Percentiles rank a stretch among this genome's conserved stretches.
Evolutionary conservation across 2,888 invertebrate species (phyloP).

Genomic region (Mesorhabditis sp.): DNA sequence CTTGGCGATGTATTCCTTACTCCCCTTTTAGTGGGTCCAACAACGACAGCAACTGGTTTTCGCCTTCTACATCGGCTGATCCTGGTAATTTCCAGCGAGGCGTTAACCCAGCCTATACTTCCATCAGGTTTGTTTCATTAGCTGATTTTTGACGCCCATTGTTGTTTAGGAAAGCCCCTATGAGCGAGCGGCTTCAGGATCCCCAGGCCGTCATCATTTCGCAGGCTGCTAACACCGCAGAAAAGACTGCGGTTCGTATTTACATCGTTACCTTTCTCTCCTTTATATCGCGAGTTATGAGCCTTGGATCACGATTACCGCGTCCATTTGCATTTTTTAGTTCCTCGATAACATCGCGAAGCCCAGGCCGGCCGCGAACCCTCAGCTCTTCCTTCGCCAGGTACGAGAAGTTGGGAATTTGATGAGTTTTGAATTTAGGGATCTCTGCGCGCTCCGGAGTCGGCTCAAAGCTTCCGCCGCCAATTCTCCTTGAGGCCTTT

Average conservation of each 20-base stretch:
- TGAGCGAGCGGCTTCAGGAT: constrained; percentile 25
- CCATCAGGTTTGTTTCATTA: constrained; percentile 30
- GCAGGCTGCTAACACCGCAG: constrained; percentile 9
- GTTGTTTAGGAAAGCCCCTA: neutral
- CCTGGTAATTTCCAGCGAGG: constrained; percentile 16
- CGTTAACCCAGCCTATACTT: constrained; percentile 43
- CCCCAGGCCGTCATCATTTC: constrained; percentile 48
- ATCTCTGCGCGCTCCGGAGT: constrained; percentile 42
- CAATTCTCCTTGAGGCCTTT: constrained; percentile 59
- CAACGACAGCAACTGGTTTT: neutral
- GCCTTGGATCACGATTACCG: too few species aligned
- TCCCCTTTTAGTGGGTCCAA: neutral
- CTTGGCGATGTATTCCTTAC: neutral
- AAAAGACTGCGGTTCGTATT: constrained; percentile 5
- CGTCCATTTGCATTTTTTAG: constrained; percentile 2
- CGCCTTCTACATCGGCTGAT: neutral
- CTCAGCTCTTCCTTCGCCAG: constrained; percentile 87
- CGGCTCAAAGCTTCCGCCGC: constrained; percentile 43
- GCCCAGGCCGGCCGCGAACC: constrained; percentile 90
- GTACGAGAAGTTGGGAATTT: constrained; percentile 79
- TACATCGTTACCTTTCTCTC: too few species aligned
- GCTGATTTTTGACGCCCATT: neutral
- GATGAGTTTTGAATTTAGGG: constrained; percentile 23
- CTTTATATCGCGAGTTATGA: too few species aligned
- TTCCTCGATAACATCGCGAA: constrained; percentile 65